phyloP scores from a whole-genome alignment of 2,888 invertebrate species.

The Nemotelus pantherinus region DNA sequence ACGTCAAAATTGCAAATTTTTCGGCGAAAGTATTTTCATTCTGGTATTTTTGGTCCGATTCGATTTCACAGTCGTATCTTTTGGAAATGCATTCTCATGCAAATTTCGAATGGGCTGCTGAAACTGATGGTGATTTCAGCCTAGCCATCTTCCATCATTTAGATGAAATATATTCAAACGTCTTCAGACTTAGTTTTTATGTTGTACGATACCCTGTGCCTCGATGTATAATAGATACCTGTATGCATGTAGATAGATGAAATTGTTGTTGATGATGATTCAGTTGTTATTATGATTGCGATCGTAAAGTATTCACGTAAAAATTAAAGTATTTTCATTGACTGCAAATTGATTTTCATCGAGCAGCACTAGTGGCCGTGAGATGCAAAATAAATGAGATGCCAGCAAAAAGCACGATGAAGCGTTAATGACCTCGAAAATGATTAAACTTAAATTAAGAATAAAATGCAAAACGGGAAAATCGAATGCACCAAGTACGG shows the following conservation, averaged over 20 bases:
- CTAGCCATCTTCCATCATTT: no score
- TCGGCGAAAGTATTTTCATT: slow-evolving; percentile 11
- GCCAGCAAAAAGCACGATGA: slow-evolving; percentile 3
- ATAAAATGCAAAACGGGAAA: not conserved
- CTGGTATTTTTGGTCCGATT: not conserved
- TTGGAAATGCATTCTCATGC: not conserved
- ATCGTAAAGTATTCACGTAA: not conserved
- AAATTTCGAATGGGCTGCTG: not conserved
- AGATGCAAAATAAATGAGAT: slow-evolving; percentile 3
- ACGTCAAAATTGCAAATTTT: slow-evolving; percentile 4
- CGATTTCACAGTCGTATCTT: not conserved
- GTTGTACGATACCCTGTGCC: not conserved
- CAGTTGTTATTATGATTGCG: no score
- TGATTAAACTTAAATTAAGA: not conserved
- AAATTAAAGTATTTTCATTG: no score
- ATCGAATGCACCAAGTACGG: not conserved
- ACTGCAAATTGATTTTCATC: slow-evolving; percentile 2
- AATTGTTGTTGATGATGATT: no score
- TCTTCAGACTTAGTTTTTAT: not conserved
- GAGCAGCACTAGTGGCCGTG: not conserved
- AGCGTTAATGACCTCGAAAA: slow-evolving; percentile 35
- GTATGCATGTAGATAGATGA: no score
- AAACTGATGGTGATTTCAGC: no score
- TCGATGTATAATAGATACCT: no score
- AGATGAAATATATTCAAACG: not conserved